These are phyloP conservation scores for Chiridota heheva DNA, from an alignment of 35 echinoderm and acorn worm genomes.

Conservation along the genomic window DNA sequence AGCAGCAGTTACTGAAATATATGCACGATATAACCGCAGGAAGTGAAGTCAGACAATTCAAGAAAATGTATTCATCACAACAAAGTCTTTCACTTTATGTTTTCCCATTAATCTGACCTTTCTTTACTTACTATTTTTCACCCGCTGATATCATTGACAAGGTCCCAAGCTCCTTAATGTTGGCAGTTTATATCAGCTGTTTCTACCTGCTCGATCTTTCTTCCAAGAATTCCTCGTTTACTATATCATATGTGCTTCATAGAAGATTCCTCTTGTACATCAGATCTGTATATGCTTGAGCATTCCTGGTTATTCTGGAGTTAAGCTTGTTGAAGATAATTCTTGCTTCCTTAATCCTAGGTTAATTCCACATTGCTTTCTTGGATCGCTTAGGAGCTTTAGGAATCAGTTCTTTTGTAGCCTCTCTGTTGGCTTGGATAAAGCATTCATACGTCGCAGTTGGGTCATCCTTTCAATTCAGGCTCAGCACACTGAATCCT, in stretches of 20 bases:
- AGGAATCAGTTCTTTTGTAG: neutral
- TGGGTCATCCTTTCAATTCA: too few relatives aligned
- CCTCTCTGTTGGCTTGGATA: conserved; percentile 8
- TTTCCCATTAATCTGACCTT: too few relatives aligned
- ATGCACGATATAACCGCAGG: too few relatives aligned
- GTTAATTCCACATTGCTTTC: neutral
- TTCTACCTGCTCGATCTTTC: too few relatives aligned
- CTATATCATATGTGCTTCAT: neutral
- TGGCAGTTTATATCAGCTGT: neutral
- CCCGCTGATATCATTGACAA: too few relatives aligned
- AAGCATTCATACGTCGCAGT: neutral
- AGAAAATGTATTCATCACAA: too few relatives aligned
- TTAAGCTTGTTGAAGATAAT: neutral
- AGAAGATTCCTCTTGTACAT: neutral
- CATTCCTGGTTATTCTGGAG: neutral
- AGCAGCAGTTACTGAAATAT: too few relatives aligned
- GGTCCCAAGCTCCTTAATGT: neutral
- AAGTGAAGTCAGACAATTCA: too few relatives aligned
- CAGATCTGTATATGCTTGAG: neutral
- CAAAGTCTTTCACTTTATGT: too few relatives aligned
- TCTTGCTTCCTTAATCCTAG: neutral
- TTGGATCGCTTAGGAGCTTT: neutral
- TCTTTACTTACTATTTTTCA: too few relatives aligned
- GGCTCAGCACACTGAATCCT: neutral
- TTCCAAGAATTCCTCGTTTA: neutral